Base-by-base conservation (phyloP, 2,113 vertebrate species). In the Ceratotherium simum region DNA sequence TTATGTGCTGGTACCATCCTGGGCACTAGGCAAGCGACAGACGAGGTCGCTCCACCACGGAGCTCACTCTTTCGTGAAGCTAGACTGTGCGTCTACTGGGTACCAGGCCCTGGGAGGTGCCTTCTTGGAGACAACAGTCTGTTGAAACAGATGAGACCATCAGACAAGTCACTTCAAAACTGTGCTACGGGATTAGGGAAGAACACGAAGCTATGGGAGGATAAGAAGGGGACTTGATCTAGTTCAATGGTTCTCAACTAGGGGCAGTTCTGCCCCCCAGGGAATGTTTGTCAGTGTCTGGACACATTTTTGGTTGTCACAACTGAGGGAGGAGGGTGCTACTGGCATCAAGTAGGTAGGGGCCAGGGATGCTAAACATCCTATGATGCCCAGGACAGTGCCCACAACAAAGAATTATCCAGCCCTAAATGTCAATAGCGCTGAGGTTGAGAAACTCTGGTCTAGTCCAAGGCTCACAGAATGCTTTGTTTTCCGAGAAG, bases 31-130 rank as follows among this genome's bases (percentile, higher is more conserved):
- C n/a, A 70, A 51, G 51, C 18, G 56, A 48, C 7, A 58, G 58
- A 7, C 31, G 58, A 33, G 36, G 9, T 51, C 1, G 0, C 27
- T 36, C 1, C 42, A 18, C 20, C 5, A 6, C 4, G 5, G 46
- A 60, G 33, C 78, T 46, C 5, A 14, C 18, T 31, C 54, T 86
- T 62, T 13, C 5, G 1, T 10, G 56, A 62, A 85, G 42, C 48
- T 23, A 29, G 23, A 60, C 9, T 9, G 51, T 12, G 46, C 18
- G 29, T 20, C 20, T 69, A 2, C 23, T 54, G 31, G 2, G n/a
- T 69, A 13, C 46, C 25, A 25, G 67, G 73, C 46, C 58, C 51
- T n/a, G 46, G 72, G 36, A 73, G 25, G 46, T 3, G 3, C 48
- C 36, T 21, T 64, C 17, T 8, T 67, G 33, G 91, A 76, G 42